These are phyloP conservation scores for Nomada ferruginata DNA, from an alignment of 2,888 invertebrate species.

Conservation along the genomic window DNA sequence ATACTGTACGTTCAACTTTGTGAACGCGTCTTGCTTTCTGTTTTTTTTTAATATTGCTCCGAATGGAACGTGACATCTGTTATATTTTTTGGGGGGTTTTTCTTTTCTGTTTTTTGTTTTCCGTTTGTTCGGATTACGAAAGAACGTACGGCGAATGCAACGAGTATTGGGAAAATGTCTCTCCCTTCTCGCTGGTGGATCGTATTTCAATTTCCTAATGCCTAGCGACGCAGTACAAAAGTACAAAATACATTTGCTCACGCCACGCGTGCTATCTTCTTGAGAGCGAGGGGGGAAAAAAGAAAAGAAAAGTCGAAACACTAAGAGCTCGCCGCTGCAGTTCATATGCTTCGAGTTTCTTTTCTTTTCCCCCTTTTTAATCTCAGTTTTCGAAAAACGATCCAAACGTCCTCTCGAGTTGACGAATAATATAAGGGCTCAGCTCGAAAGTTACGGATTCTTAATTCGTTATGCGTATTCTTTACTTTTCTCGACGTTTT, in stretches of 20 bases:
- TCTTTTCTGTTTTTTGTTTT: slow-evolving; percentile 2
- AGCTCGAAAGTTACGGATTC: slow-evolving; percentile 56
- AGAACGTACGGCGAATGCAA: slow-evolving; percentile 42
- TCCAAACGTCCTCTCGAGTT: slow-evolving; percentile 47
- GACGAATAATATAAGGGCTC: slow-evolving; percentile 52
- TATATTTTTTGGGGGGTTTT: no score
- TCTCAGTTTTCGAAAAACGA: slow-evolving; percentile 62
- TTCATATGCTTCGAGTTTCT: neutral
- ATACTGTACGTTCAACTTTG: slow-evolving; percentile 65
- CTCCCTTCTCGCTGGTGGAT: slow-evolving; percentile 51
- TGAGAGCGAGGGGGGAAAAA: neutral
- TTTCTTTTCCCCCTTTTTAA: neutral
- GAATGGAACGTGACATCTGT: slow-evolving; percentile 36
- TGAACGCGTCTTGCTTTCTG: slow-evolving; percentile 6
- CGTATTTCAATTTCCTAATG: slow-evolving; percentile 62
- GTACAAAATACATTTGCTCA: slow-evolving; percentile 68
- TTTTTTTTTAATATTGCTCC: slow-evolving; percentile 39
- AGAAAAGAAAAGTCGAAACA: slow-evolving; percentile 11
- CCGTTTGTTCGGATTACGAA: slow-evolving; percentile 32
- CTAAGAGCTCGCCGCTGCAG: slow-evolving; percentile 16
- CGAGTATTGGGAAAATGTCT: slow-evolving; percentile 45
- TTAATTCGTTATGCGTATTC: slow-evolving; percentile 42
- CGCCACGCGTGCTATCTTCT: slow-evolving; percentile 5
- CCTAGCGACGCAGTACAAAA: slow-evolving; percentile 65
- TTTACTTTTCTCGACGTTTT: slow-evolving; percentile 19